Evolutionary conservation across 2,113 vertebrate genomes (phyloP).

Genomic region (Nansenia antarctica): DNA sequence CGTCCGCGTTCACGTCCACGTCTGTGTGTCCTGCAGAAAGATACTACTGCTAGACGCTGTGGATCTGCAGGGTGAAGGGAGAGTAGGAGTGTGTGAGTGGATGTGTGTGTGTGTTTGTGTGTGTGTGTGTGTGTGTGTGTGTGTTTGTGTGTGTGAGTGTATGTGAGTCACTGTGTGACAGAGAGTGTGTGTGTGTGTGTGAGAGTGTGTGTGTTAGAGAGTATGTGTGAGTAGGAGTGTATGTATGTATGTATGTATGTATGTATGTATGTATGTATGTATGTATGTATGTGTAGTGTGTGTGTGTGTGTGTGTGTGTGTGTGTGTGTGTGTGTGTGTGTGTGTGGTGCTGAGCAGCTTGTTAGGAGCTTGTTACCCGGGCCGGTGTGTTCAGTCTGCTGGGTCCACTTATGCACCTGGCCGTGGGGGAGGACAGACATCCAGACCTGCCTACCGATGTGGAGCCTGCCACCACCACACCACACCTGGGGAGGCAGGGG

Average conservation of each 20-base stretch:
- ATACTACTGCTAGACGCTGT: no score
- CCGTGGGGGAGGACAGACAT: not conserved
- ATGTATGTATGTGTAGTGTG: not conserved
- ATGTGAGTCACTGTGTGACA: not conserved
- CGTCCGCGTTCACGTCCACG: no score
- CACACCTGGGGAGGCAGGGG: no score
- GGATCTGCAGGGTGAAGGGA: no score
- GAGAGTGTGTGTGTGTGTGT: no score
- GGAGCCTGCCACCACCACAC: no score
- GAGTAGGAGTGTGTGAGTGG: no score
- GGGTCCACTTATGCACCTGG: not conserved
- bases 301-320: no score
- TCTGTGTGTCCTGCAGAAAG: no score
- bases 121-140: not conserved
- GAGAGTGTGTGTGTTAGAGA: not conserved
- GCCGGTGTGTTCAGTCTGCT: not conserved
- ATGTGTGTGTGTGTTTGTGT: conserved; percentile 8
- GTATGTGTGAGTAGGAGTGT: no score
- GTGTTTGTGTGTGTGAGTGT: not conserved
- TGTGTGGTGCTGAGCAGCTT: not conserved
- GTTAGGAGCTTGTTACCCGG: not conserved
- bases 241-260: conserved; percentile 7
- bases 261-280: not conserved
- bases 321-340: not conserved
- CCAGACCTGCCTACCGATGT: no score